These are phyloP conservation scores for Rhadinocentrus ornatus DNA, from an alignment of 2,797 vertebrate species.

Conservation along the genomic window DNA sequence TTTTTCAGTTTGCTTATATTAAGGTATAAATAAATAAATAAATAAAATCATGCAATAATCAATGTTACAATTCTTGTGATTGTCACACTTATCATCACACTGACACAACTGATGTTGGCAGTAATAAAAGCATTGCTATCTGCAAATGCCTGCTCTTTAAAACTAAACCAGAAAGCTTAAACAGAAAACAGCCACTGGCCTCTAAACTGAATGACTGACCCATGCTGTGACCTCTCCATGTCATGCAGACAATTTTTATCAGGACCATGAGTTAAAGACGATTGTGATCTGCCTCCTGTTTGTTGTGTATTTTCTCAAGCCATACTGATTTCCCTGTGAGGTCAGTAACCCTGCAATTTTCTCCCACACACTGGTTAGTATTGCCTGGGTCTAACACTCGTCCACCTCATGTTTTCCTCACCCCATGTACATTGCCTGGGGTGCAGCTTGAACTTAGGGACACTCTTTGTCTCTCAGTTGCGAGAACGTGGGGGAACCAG, in stretches of 20 bases:
- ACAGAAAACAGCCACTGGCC: conserved; percentile 39
- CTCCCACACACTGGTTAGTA: conserved; percentile 80
- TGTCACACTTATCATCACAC: neutral
- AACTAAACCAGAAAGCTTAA: conserved; percentile 19
- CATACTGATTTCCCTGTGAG: conserved; percentile 75
- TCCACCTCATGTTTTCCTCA: conserved; percentile 70
- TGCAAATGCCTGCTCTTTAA: conserved; percentile 1
- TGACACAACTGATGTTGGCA: neutral
- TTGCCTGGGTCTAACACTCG: conserved; percentile 55
- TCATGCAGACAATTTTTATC: conserved; percentile 58
- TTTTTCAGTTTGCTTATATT: too few relatives aligned
- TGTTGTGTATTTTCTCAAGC: conserved; percentile 82
- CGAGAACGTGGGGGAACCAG: conserved; percentile 78
- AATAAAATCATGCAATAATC: neutral
- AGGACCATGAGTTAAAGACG: conserved; percentile 54
- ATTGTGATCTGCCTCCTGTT: conserved; percentile 70
- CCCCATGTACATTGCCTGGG: conserved; percentile 70
- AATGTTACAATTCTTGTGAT: neutral
- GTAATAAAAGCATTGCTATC: neutral
- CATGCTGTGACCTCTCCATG: conserved; percentile 43
- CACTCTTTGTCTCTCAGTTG: conserved; percentile 77
- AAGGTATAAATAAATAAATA: too few relatives aligned
- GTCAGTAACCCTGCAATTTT: conserved; percentile 77
- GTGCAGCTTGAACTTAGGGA: conserved; percentile 81
- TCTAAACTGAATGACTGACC: conserved; percentile 27